These are phyloP conservation scores for Diorhabda carinulata DNA, from an alignment of 1,140 invertebrate species.

Conservation along the genomic window DNA sequence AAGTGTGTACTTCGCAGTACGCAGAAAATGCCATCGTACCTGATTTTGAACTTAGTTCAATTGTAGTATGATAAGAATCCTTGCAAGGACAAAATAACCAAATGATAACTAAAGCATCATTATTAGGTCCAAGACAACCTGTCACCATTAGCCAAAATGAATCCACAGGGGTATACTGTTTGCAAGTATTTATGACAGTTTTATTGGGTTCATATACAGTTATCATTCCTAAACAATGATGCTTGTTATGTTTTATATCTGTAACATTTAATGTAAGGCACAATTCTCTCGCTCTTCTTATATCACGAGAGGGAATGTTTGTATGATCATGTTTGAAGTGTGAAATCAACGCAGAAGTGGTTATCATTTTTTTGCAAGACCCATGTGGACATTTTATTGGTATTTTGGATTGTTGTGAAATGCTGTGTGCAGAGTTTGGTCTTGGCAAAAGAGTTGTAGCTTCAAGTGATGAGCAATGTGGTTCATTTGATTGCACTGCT, in stretches of 20 bases:
- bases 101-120: slow-evolving; percentile 31
- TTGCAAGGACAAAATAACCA: slow-evolving; percentile 42
- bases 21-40: slow-evolving; percentile 37
- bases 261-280: slow-evolving; percentile 29
- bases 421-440: background rate
- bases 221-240: slow-evolving; percentile 35
- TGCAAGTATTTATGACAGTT: slow-evolving; percentile 29
- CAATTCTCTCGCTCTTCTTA: slow-evolving; percentile 35
- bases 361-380: slow-evolving; percentile 38
- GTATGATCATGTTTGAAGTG: slow-evolving; percentile 43
- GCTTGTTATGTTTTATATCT: slow-evolving; percentile 26
- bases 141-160: slow-evolving; percentile 44
- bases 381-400: slow-evolving; percentile 41
- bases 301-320: slow-evolving; percentile 29
- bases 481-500: too few relatives aligned
- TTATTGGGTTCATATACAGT: slow-evolving; percentile 36
- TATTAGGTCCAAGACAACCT: slow-evolving; percentile 26
- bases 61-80: slow-evolving; percentile 36
- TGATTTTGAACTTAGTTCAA: slow-evolving; percentile 36
- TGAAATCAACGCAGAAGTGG: slow-evolving; percentile 37
- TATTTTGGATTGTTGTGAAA: slow-evolving; percentile 28
- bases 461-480: too few relatives aligned
- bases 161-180: slow-evolving; percentile 31
- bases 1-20: slow-evolving; percentile 34
- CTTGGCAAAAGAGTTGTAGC: too few relatives aligned